A percentile compares a stretch with the other conserved stretches of the same genome.
These are phyloP conservation scores for Rhyacichthys aspro DNA, from an alignment of 2,797 vertebrate genomes.

Conservation along the genomic window DNA sequence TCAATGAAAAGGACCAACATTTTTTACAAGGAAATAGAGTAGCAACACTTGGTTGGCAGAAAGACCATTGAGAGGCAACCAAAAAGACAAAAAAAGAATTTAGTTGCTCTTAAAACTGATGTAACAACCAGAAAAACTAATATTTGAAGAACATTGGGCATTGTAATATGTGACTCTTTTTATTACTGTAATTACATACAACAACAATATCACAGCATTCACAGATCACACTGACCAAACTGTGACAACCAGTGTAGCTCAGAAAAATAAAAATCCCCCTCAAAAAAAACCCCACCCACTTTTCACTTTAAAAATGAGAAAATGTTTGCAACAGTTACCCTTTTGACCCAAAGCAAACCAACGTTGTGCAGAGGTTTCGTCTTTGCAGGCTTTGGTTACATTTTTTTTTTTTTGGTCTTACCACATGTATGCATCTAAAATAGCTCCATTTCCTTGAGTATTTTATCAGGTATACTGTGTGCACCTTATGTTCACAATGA, in stretches of 20 bases:
- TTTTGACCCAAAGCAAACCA: too few species aligned
- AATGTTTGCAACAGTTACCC: too few species aligned
- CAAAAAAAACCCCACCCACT: too few species aligned
- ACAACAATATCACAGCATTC: too few species aligned
- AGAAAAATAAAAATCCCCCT: too few species aligned
- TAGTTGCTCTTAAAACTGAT: constrained; percentile 51
- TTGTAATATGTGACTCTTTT: too few species aligned
- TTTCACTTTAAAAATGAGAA: too few species aligned
- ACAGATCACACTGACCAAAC: too few species aligned
- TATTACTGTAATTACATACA: too few species aligned
- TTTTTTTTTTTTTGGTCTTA: constrained; percentile 28
- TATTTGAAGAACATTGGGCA: constrained; percentile 10
- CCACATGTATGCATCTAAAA: constrained; percentile 23
- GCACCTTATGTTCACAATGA: constrained; percentile 3
- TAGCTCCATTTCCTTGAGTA: constrained; percentile 26
- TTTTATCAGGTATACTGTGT: constrained; percentile 30
- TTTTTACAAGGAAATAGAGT: constrained; percentile 70
- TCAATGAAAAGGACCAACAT: constrained; percentile 68
- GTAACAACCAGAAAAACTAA: constrained; percentile 55
- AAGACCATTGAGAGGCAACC: constrained; percentile 42
- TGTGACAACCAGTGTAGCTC: too few species aligned
- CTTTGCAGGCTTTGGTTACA: constrained; percentile 36
- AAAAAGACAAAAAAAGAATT: constrained; percentile 24
- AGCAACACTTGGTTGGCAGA: constrained; percentile 59
- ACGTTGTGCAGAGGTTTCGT: constrained; percentile 12